These are phyloP conservation scores for Bugula neritina DNA, from an alignment of 2,888 invertebrate genomes.

Conservation along the genomic window DNA sequence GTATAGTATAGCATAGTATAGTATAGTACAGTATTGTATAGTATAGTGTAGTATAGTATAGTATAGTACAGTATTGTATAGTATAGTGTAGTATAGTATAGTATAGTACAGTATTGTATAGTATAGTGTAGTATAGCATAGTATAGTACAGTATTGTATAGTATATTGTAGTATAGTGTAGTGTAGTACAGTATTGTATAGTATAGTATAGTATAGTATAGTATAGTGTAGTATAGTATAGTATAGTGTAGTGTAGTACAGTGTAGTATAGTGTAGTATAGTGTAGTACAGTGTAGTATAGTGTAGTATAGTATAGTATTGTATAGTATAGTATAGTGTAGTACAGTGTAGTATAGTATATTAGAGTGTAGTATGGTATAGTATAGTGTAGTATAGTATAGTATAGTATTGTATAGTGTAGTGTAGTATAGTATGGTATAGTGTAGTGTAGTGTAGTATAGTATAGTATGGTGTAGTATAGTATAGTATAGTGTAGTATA, in stretches of 20 bases:
- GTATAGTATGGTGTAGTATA: too few species aligned
- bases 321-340: neutral
- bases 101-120: constrained; percentile 17
- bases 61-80: neutral
- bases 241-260: constrained; percentile 29
- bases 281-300: constrained; percentile 27
- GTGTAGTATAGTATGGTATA: neutral
- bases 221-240: neutral
- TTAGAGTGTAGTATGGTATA: too few species aligned
- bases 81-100: neutral
- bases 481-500: neutral
- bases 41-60: constrained; percentile 21
- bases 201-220: constrained; percentile 24
- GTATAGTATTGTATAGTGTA: neutral
- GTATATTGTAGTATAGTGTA: constrained; percentile 28
- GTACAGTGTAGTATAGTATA: too few species aligned
- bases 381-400: neutral
- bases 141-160: constrained; percentile 28
- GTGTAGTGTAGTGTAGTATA: too few species aligned
- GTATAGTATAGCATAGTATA: constrained; percentile 2
- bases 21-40: constrained; percentile 22
- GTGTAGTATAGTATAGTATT: neutral
- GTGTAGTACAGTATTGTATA: constrained; percentile 28
- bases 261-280: constrained; percentile 29
- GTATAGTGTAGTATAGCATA: constrained; percentile 28